A percentile compares a stretch with the other conserved stretches of the same genome.
phyloP scores from a whole-genome alignment of 2,888 invertebrate species.

The Eutolmus rufibarbis region DNA sequence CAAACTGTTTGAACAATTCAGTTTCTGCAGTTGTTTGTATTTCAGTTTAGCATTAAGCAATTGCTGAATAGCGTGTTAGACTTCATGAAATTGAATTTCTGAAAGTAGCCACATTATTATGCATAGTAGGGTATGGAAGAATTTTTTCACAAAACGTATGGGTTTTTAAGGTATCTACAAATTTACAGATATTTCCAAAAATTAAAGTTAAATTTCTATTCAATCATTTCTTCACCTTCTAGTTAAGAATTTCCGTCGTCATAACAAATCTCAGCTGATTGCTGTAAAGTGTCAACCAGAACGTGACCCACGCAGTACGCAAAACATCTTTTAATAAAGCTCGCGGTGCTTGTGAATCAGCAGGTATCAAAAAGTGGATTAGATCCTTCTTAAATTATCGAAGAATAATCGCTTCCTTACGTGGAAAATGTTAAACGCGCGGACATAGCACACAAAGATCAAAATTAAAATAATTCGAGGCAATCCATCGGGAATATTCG shows the following conservation, averaged over 20 bases:
- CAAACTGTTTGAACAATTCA: no score
- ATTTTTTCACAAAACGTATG: no score
- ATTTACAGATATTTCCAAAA: no score
- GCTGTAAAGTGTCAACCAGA: not conserved
- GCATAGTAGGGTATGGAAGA: no score
- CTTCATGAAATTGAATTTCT: no score
- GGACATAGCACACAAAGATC: not conserved
- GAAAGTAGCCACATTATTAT: no score
- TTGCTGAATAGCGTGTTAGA: no score
- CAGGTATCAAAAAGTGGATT: not conserved
- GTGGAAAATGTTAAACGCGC: not conserved
- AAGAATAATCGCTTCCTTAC: not conserved
- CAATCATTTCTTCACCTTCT: not conserved
- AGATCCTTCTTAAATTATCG: no score
- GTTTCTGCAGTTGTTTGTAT: no score
- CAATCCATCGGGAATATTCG: not conserved
- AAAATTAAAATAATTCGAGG: not conserved
- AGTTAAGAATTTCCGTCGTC: not conserved
- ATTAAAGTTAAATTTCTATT: not conserved
- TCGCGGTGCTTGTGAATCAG: not conserved
- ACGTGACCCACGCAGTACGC: not conserved
- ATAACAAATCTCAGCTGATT: not conserved
- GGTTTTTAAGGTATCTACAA: no score
- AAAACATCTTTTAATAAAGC: not conserved
- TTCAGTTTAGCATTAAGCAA: no score